phyloP scores from a whole-genome alignment of 2,113 vertebrate genomes.

The Sturnus vulgaris region DNA sequence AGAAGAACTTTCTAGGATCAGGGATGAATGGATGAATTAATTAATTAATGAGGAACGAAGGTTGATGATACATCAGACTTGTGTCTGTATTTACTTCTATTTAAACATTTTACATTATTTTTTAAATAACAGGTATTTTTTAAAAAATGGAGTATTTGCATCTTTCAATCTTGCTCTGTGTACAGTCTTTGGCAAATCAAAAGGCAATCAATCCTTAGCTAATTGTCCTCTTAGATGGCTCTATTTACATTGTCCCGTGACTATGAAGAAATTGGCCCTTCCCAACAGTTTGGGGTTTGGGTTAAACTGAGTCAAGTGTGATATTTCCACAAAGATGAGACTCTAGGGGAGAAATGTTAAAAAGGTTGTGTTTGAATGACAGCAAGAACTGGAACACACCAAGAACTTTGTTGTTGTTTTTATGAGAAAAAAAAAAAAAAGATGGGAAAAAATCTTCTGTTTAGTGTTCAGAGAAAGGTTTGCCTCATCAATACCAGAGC shows the following conservation, averaged over 20 bases:
- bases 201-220: not conserved
- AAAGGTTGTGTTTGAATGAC: not conserved
- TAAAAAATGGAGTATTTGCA: not conserved
- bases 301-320: fast-evolving
- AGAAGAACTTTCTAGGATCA: not conserved
- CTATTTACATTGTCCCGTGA: fast-evolving
- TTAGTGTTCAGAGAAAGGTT: not conserved
- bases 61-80: not conserved
- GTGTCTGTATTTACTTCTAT: not conserved
- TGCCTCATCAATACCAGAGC: not conserved
- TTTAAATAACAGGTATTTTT: not conserved
- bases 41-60: not conserved
- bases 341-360: not conserved
- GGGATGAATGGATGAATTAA: not conserved
- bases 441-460: not conserved
- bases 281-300: not conserved
- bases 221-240: not conserved
- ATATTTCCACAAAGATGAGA: not conserved
- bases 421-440: not conserved
- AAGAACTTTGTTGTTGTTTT: not conserved
- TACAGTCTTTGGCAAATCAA: not conserved
- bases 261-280: not conserved
- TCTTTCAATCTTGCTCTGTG: not conserved
- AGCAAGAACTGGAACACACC: not conserved
- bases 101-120: not conserved